Conservation (phyloP, 2,113 vertebrate genomes). For the Coracopsis vasa region DNA sequence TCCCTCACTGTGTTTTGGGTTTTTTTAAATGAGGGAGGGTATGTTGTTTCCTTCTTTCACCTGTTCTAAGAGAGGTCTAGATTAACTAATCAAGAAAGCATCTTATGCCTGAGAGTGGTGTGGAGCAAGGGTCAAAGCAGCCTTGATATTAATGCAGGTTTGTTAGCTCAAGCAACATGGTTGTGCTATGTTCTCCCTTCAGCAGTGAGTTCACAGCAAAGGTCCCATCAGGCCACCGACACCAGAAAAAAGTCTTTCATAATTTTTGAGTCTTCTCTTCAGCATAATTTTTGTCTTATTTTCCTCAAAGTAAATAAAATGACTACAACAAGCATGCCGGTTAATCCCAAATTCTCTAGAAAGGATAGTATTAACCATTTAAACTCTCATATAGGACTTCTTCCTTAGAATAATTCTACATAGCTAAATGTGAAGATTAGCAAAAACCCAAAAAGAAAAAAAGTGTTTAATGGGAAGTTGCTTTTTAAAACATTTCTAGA, state of each 20-base stretch:
- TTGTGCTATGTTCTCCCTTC: background rate
- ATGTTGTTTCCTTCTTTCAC: background rate
- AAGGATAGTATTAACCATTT: background rate
- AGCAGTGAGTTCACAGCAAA: background rate
- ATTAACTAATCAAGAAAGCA: background rate
- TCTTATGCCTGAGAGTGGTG: background rate
- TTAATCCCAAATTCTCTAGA: background rate
- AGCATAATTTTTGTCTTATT: background rate
- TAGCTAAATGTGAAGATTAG: background rate
- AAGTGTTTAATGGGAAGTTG: background rate
- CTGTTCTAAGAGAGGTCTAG: background rate
- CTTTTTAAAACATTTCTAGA: background rate
- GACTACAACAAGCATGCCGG: rapidly evolving
- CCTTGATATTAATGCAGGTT: background rate
- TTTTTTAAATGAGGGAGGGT: rapidly evolving
- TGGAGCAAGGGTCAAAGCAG: background rate
- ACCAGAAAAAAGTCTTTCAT: background rate
- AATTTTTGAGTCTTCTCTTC: background rate
- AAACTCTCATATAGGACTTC: background rate
- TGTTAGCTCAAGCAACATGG: background rate
- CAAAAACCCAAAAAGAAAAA: background rate
- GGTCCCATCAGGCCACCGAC: background rate
- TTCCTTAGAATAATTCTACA: background rate
- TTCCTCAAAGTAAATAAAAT: background rate
- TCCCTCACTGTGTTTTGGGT: background rate